These are phyloP conservation scores for Prochilodus magdalenae DNA, from an alignment of 2,113 vertebrate genomes.

Conservation along the genomic window DNA sequence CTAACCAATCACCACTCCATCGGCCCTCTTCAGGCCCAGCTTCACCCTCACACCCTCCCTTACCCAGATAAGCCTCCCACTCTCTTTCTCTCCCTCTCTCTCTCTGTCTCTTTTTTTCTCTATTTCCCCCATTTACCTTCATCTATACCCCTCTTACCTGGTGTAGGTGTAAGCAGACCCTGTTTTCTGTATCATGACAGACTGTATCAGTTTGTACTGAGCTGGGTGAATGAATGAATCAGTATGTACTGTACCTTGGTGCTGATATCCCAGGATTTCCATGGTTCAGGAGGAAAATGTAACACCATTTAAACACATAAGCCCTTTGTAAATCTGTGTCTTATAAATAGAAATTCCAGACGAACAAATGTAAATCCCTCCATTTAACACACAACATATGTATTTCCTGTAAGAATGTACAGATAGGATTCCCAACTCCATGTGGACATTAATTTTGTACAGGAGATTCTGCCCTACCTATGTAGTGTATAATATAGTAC, in stretches of 20 bases:
- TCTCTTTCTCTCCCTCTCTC: neutral
- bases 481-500: conserved; percentile 4
- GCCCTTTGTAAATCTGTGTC: conserved; percentile 3
- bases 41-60: conserved; percentile 75
- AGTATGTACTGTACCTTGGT: conserved; percentile 24
- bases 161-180: conserved; percentile 21
- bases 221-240: neutral
- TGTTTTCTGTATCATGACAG: conserved; percentile 15
- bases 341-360: conserved; percentile 15
- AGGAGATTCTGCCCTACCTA: neutral
- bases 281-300: neutral
- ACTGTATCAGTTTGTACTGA: conserved; percentile 25
- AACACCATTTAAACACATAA: neutral
- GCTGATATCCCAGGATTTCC: conserved; percentile 23
- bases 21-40: conserved; percentile 76
- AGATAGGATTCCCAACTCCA: neutral
- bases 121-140: neutral
- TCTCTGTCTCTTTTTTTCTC: neutral
- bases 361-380: neutral
- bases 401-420: neutral
- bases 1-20: conserved; percentile 82
- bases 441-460: conserved; percentile 11
- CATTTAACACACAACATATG: neutral
- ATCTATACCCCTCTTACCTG: neutral
- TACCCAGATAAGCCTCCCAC: conserved; percentile 52